A percentile compares a stretch with the other conserved stretches of the same genome.
Conservation (phyloP, 2,888 invertebrate genomes). For the Orchestes rusci region DNA sequence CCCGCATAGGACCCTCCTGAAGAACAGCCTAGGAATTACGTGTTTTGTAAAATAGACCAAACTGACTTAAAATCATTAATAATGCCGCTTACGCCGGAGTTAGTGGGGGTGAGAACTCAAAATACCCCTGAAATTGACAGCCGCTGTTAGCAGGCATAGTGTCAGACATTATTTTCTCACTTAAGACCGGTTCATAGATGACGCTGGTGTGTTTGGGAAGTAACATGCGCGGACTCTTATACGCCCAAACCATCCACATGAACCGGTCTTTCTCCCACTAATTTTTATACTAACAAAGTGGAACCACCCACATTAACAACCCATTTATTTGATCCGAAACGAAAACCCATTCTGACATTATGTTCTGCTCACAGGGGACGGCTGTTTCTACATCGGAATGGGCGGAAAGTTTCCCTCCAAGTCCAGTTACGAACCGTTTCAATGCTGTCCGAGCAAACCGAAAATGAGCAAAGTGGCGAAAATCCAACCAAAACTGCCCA, state of each 20-base stretch:
- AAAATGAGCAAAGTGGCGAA: slow-evolving; percentile 72
- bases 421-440: slow-evolving; percentile 74
- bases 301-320: too few relatives aligned
- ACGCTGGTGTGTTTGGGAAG: too few relatives aligned
- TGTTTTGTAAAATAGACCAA: too few relatives aligned
- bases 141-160: slow-evolving; percentile 44
- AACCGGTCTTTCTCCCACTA: too few relatives aligned
- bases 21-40: too few relatives aligned
- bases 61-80: slow-evolving; percentile 19
- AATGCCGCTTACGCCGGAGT: slow-evolving; percentile 20
- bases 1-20: slow-evolving; percentile 18
- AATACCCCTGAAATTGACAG: slow-evolving; percentile 11
- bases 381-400: slow-evolving; percentile 95
- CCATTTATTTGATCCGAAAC: too few relatives aligned
- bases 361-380: slow-evolving; percentile 81
- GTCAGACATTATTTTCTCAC: slow-evolving; percentile 37
- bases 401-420: slow-evolving; percentile 74
- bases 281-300: too few relatives aligned
- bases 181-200: slow-evolving; percentile 19
- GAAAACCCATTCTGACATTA: slow-evolving; percentile 54
- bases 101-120: slow-evolving; percentile 25
- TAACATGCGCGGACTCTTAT: too few relatives aligned
- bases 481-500: slow-evolving; percentile 49
- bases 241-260: too few relatives aligned
- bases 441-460: slow-evolving; percentile 85